These are phyloP conservation scores for Caenorhabditis zanzibari DNA, from an alignment of 2,888 invertebrate genomes.

Conservation along the genomic window DNA sequence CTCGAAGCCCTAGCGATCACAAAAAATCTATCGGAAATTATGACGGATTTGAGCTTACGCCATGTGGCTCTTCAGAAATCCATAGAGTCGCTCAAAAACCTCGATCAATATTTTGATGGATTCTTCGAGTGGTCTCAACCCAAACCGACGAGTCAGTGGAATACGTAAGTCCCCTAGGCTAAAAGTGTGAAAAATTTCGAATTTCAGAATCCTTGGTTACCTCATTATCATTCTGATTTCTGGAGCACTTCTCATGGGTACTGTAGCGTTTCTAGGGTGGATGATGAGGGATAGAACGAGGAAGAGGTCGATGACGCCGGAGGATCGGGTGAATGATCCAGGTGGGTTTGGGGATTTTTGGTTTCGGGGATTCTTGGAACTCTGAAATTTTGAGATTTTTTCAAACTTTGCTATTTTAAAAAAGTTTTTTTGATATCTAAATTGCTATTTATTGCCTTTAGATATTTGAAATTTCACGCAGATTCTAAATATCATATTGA, in stretches of 20 bases:
- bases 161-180: background rate
- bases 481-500: too few species aligned
- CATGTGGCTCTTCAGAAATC: background rate
- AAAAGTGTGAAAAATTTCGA: background rate
- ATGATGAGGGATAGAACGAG: background rate
- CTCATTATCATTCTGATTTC: background rate
- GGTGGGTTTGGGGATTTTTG: background rate
- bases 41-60: background rate
- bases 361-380: background rate
- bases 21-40: background rate
- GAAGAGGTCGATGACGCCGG: background rate
- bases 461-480: too few species aligned
- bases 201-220: background rate
- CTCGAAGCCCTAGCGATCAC: background rate
- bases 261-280: background rate
- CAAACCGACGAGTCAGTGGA: background rate
- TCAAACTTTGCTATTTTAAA: too few species aligned
- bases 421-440: too few species aligned
- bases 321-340: conserved; percentile 13
- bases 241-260: background rate
- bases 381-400: background rate
- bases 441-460: too few species aligned
- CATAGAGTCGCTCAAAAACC: background rate
- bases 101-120: background rate
- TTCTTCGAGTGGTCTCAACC: background rate